phyloP scores from a whole-genome alignment of 2,797 vertebrate genomes.

The Phoebastria nigripes region DNA sequence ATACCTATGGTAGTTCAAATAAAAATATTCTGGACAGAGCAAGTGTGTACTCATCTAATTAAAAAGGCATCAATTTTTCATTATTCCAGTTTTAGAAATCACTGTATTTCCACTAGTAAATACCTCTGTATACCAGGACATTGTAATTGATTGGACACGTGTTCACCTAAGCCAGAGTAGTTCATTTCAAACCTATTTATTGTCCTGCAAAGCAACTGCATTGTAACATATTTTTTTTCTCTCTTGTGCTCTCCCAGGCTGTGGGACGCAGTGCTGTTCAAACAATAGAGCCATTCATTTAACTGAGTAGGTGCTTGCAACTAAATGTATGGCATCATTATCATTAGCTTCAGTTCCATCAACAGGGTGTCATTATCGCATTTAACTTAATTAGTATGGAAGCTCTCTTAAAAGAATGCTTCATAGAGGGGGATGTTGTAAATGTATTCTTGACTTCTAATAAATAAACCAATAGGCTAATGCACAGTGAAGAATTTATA shows the following conservation, averaged over 20 bases:
- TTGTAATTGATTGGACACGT: neutral
- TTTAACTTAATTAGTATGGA: constrained; percentile 69
- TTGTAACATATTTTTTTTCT: neutral
- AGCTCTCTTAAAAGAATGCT: constrained; percentile 47
- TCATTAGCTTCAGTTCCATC: constrained; percentile 57
- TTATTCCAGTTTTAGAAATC: constrained; percentile 29
- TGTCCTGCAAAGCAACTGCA: neutral
- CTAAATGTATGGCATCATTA: constrained; percentile 53
- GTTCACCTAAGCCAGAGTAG: neutral
- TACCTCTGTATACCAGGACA: neutral
- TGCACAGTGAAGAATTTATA: constrained; percentile 28
- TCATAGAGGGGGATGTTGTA: constrained; percentile 30
- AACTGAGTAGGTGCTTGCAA: constrained; percentile 46
- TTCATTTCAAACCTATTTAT: constrained; percentile 49
- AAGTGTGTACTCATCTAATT: constrained; percentile 6
- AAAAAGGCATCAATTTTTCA: constrained; percentile 13
- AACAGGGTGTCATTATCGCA: constrained; percentile 51
- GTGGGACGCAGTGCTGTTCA: neutral
- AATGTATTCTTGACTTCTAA: constrained; percentile 48
- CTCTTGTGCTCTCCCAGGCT: neutral
- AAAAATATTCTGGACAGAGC: neutral
- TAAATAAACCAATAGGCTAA: constrained; percentile 54
- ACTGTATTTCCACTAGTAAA: neutral
- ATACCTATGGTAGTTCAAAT: neutral
- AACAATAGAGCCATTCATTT: constrained; percentile 48